Evolutionary conservation across 2,797 vertebrate species (phyloP).

Genomic region (Leptodactylus fallax): DNA sequence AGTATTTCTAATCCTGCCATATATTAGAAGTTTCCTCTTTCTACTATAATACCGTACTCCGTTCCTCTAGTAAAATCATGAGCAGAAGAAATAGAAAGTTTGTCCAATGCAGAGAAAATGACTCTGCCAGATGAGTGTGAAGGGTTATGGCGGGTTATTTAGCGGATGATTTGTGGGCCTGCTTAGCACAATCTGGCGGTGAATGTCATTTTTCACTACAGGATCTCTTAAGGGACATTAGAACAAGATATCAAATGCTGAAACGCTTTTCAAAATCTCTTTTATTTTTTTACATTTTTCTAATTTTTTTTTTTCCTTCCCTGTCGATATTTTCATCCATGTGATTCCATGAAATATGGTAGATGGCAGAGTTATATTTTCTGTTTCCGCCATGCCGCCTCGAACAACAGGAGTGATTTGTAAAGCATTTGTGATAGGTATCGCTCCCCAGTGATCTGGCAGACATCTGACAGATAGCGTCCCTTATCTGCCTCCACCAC

Average conservation of each 20-base stretch:
- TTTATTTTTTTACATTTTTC: not conserved
- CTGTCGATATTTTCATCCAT: slow-evolving; percentile 9
- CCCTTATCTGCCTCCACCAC: slow-evolving; percentile 52
- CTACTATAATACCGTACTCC: no score
- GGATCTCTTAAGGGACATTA: not conserved
- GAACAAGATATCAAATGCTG: slow-evolving; percentile 19
- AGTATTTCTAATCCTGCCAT: no score
- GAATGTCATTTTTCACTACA: slow-evolving; percentile 10
- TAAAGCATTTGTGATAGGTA: slow-evolving; percentile 54
- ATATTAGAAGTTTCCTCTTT: no score
- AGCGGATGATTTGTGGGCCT: slow-evolving; percentile 28
- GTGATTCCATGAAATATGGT: slow-evolving; percentile 14
- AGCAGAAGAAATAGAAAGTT: not conserved
- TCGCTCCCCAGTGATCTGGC: slow-evolving; percentile 45
- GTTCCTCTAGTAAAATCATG: not conserved
- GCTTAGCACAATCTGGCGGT: slow-evolving; percentile 24
- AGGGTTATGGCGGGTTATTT: slow-evolving; percentile 15
- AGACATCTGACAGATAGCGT: slow-evolving; percentile 52
- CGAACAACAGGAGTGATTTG: slow-evolving; percentile 44
- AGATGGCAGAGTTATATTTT: not conserved
- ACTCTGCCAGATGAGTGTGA: not conserved
- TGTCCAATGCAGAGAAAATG: not conserved
- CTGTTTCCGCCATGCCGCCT: slow-evolving; percentile 14
- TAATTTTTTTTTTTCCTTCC: not conserved
- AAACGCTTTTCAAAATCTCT: not conserved